Conservation (phyloP, 2,113 vertebrate species). For the Platysteira castanea region DNA sequence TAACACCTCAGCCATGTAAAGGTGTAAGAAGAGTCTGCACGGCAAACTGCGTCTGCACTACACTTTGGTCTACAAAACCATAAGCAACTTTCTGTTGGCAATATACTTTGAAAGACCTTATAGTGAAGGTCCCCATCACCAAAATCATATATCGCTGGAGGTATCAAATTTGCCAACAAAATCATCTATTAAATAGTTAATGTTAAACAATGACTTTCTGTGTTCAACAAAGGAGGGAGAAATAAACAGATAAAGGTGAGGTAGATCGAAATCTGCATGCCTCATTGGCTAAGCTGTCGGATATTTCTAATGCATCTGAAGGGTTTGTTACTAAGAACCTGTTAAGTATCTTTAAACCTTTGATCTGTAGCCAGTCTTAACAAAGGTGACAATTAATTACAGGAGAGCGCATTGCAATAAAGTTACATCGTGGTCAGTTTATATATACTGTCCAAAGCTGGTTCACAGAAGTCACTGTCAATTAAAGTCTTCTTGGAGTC, state of each 20-base stretch:
- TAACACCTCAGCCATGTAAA: fast-evolving
- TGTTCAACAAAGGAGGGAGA: constrained; percentile 55
- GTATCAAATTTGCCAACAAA: not conserved
- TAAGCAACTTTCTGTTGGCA: not conserved
- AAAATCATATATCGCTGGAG: not conserved
- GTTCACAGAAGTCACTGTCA: constrained; percentile 71
- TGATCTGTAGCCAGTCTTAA: constrained; percentile 74
- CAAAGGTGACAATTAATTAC: constrained; percentile 80
- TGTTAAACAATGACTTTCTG: not conserved
- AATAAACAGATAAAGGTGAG: constrained; percentile 52
- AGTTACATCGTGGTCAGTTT: constrained; percentile 68
- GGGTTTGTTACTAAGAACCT: constrained; percentile 68
- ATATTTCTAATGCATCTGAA: constrained; percentile 65
- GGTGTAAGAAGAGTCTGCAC: not conserved
- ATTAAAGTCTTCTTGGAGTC: constrained; percentile 70
- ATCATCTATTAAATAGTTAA: constrained; percentile 15
- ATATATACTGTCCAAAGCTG: constrained; percentile 62
- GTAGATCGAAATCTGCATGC: constrained; percentile 61
- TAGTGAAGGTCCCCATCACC: fast-evolving
- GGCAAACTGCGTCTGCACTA: not conserved
- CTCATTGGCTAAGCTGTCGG: constrained; percentile 59
- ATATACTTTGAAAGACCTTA: not conserved
- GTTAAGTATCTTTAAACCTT: constrained; percentile 71
- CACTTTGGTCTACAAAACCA: not conserved
- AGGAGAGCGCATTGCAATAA: constrained; percentile 68